These are phyloP conservation scores for Rostratula benghalensis DNA, from an alignment of 2,113 vertebrate species.

Conservation along the genomic window DNA sequence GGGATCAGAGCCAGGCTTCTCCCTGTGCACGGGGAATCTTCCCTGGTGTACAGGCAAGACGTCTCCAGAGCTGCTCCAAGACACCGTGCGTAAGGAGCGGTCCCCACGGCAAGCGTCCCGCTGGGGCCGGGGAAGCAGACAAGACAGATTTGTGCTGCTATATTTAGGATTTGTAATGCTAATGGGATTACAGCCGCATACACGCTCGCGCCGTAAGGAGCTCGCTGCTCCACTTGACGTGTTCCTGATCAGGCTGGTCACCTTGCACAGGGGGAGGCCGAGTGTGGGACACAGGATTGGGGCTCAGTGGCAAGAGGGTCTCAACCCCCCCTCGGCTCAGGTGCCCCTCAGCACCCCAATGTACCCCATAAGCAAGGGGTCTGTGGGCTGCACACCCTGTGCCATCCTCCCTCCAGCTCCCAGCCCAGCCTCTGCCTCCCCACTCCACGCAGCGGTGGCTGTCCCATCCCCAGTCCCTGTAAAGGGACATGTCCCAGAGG, in stretches of 20 bases:
- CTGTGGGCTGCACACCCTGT: not conserved
- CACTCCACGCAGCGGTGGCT: rapidly evolving
- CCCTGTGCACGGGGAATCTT: rapidly evolving
- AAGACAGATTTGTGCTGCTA: conserved; percentile 47
- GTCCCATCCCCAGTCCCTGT: not conserved
- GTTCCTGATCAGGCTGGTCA: not conserved
- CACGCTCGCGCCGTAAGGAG: conserved; percentile 14
- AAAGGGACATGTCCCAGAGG: not conserved
- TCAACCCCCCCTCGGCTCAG: rapidly evolving
- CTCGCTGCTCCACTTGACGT: conserved; percentile 23
- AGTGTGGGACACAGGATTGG: rapidly evolving
- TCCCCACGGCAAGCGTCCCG: not conserved
- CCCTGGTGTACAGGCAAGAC: not conserved
- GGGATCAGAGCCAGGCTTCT: not conserved
- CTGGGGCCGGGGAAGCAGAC: not conserved
- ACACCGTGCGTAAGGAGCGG: not conserved
- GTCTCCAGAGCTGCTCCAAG: not conserved
- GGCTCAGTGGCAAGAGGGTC: not conserved
- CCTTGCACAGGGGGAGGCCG: not conserved
- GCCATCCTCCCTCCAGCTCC: not conserved
- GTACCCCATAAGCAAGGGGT: not conserved
- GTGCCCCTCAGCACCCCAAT: not conserved
- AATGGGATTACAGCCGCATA: conserved; percentile 49
- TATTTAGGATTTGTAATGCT: conserved; percentile 55
- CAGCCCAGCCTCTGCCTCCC: not conserved